Percentiles rank a stretch among this genome's conserved stretches.
These are phyloP conservation scores for Cataglyphis hispanica DNA, from an alignment of 1,140 invertebrate species.

Conservation along the genomic window DNA sequence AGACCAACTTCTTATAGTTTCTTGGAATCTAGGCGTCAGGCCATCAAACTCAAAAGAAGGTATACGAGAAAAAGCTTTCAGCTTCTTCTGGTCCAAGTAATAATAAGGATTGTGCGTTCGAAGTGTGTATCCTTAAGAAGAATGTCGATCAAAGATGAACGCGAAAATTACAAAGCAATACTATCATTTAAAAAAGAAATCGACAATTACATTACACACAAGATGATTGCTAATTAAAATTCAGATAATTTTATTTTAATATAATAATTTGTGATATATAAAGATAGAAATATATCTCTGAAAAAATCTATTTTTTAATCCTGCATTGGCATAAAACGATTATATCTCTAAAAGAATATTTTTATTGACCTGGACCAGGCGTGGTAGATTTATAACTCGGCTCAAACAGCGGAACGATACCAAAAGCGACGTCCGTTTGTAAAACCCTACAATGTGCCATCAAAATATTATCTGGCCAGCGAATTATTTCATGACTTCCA, in stretches of 20 bases:
- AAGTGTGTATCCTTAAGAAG: constrained; percentile 66
- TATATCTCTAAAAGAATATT: background rate
- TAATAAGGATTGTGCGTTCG: constrained; percentile 65
- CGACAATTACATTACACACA: background rate
- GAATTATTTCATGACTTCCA: constrained; percentile 63
- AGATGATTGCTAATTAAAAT: constrained; percentile 1
- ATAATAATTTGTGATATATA: background rate
- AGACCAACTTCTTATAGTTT: constrained; percentile 19
- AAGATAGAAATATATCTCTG: background rate
- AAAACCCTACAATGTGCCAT: constrained; percentile 23
- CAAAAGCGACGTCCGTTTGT: constrained; percentile 58
- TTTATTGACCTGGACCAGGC: constrained; percentile 71
- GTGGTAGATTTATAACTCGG: constrained; percentile 36
- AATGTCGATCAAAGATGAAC: background rate
- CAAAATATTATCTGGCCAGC: constrained; percentile 66
- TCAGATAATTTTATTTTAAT: background rate
- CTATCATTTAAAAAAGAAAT: background rate
- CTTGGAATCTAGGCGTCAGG: constrained; percentile 54
- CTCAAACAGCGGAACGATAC: constrained; percentile 49
- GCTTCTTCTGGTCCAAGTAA: constrained; percentile 64
- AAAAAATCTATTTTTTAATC: background rate
- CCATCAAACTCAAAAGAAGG: constrained; percentile 73
- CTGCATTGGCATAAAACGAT: background rate
- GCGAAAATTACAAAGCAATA: background rate
- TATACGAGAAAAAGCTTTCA: constrained; percentile 30